phyloP scores from a whole-genome alignment of 2,797 vertebrate genomes.

The Pseudochirops corinnae region DNA sequence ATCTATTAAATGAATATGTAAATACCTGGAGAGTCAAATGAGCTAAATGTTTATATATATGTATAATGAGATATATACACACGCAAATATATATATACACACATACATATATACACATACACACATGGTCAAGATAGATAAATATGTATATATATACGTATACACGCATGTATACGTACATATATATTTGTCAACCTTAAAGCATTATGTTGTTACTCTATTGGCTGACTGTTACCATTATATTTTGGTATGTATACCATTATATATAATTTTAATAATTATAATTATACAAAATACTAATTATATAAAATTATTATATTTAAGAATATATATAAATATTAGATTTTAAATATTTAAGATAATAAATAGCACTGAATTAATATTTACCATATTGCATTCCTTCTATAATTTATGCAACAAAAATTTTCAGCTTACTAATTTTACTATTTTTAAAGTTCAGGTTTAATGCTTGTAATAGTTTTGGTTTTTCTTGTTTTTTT shows the following conservation, averaged over 20 bases:
- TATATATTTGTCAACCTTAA: not conserved
- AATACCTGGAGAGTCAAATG: not conserved
- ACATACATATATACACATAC: too few relatives aligned
- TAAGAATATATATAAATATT: not conserved
- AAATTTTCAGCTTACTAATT: not conserved
- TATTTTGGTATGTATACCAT: not conserved
- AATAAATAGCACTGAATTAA: not conserved
- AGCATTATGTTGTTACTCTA: not conserved
- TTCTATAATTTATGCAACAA: not conserved
- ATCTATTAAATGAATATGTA: not conserved
- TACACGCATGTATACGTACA: too few relatives aligned
- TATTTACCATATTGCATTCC: not conserved
- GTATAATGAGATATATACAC: too few relatives aligned
- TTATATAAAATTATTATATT: not conserved
- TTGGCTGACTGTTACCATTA: not conserved
- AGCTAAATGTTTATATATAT: not conserved
- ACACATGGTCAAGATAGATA: too few relatives aligned
- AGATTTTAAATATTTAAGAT: not conserved
- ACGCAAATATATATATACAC: too few relatives aligned
- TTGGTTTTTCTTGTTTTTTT: not conserved
- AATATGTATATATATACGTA: too few relatives aligned
- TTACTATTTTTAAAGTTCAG: not conserved
- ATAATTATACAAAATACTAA: too few relatives aligned
- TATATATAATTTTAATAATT: not conserved
- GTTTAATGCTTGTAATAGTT: not conserved